A percentile compares a stretch with the other conserved stretches of the same genome.
Conservation (phyloP, 2,113 vertebrate species). For the Heterotis niloticus region DNA sequence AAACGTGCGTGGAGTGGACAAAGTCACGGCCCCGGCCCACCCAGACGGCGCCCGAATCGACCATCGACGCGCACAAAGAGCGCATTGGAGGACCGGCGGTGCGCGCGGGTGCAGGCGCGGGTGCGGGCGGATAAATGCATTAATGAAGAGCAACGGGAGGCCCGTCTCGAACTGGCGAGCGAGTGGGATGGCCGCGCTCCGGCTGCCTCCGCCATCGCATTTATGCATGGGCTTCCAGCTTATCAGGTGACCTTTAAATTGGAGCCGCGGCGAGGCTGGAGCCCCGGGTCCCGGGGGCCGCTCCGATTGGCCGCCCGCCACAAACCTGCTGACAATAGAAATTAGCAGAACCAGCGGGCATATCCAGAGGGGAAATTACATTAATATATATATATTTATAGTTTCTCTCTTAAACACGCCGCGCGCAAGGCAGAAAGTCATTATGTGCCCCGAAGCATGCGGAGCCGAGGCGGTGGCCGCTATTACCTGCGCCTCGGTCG, state of each 20-base stretch:
- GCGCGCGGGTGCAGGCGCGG: neutral
- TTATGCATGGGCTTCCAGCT: conserved; percentile 65
- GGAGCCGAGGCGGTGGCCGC: conserved; percentile 6
- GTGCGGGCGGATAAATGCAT: conserved; percentile 18
- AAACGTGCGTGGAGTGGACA: neutral
- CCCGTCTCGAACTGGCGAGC: conserved; percentile 33
- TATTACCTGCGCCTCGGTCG: neutral
- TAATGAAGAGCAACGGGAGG: neutral
- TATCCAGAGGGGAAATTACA: conserved; percentile 50
- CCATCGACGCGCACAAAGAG: conserved; percentile 9
- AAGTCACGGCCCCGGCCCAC: neutral
- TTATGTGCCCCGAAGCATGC: conserved; percentile 66
- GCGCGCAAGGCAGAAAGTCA: conserved; percentile 55
- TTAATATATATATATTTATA: conserved; percentile 46
- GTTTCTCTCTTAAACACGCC: conserved; percentile 54
- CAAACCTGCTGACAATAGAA: conserved; percentile 69
- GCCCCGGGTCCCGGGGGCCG: conserved; percentile 50
- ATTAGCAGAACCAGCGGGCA: conserved; percentile 61
- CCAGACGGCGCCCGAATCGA: neutral
- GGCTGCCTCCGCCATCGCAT: conserved; percentile 43
- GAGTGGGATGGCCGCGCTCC: too few relatives aligned
- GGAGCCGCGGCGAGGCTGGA: conserved; percentile 55
- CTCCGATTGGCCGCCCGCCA: conserved; percentile 56
- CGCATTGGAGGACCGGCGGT: neutral
- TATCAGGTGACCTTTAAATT: conserved; percentile 74